Base-by-base conservation (phyloP, 2,888 invertebrate species). In the Embidobia sp. region DNA sequence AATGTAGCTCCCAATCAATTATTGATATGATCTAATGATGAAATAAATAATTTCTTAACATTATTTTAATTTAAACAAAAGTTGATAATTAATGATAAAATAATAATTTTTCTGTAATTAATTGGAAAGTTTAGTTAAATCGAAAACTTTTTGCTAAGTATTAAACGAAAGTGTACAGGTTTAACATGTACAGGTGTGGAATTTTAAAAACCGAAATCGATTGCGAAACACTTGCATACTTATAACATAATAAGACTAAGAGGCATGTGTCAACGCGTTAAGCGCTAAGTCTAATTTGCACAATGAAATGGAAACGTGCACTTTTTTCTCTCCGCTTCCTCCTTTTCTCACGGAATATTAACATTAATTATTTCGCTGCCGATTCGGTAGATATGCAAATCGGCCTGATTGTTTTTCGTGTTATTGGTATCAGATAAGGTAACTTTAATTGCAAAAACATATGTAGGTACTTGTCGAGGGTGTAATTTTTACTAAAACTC, bases 351-450 rank as follows among this genome's bases (percentile, higher is more conserved):
- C 59, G 51, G 59, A 59, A 69, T 59, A 51, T 59, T 44, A 27
- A 31, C 22, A 22, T 22, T 22, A 67, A 49, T 57, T 48, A 35
- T 46, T 55, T 55, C n/a, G n/a, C n/a, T n/a, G 13, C 19, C 15
- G 67, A 67, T 69, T 59, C 2, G 13, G 15, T 13, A 16, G 69
- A 69, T 69, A 69, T 69, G 69, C 69, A 49, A 69, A 69, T 49
- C 10, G 2, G 5, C 31, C 13, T 49, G 57, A 59, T 69, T 57
- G 42, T 69, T 69, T 37, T 10, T 27, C 49, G 8, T 67, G 69
- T 69, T 59, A 59, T 69, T 57, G 42, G 16, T 42, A 48, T 40
- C 55, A 18, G 67, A 67, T 67, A 19, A 57, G 18, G 0, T 3
- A 13, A 8, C 0, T 42, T 42, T 55, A 27, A 67, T 7, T 55